Conservation (phyloP, 2,113 vertebrate genomes). For the Macroglossus sobrinus region DNA sequence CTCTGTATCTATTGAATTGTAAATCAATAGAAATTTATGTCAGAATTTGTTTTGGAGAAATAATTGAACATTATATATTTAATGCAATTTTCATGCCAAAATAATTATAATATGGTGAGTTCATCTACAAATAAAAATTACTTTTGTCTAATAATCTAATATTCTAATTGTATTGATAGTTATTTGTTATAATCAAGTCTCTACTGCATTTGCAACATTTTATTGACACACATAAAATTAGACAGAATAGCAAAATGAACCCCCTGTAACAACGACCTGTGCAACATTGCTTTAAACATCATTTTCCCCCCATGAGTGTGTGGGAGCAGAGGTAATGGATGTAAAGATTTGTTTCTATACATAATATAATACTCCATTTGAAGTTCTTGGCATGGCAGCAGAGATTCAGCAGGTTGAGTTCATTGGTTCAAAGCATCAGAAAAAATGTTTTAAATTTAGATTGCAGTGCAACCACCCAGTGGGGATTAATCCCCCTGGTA, state of each 20-base stretch:
- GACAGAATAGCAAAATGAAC: neutral
- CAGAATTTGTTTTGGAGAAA: neutral
- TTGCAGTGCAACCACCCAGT: neutral
- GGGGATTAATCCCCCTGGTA: neutral
- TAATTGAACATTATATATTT: neutral
- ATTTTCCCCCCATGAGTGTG: neutral
- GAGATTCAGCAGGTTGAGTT: neutral
- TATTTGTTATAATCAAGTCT: neutral
- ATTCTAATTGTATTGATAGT: neutral
- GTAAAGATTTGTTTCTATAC: neutral
- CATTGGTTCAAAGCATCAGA: conserved; percentile 39
- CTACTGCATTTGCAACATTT: neutral
- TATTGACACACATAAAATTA: neutral
- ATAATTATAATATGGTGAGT: neutral
- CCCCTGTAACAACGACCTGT: neutral
- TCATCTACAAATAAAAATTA: neutral
- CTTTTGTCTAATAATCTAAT: neutral
- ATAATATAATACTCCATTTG: neutral
- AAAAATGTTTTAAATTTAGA: conserved; percentile 53
- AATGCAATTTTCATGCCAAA: neutral
- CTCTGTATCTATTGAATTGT: neutral
- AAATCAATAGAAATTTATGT: neutral
- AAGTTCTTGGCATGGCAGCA: neutral
- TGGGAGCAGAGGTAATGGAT: accelerated
- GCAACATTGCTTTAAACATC: neutral